A percentile compares a stretch with the other conserved stretches of the same genome.
Evolutionary conservation across 2,888 invertebrate genomes (phyloP).

Genomic region (Tipula lateralis): DNA sequence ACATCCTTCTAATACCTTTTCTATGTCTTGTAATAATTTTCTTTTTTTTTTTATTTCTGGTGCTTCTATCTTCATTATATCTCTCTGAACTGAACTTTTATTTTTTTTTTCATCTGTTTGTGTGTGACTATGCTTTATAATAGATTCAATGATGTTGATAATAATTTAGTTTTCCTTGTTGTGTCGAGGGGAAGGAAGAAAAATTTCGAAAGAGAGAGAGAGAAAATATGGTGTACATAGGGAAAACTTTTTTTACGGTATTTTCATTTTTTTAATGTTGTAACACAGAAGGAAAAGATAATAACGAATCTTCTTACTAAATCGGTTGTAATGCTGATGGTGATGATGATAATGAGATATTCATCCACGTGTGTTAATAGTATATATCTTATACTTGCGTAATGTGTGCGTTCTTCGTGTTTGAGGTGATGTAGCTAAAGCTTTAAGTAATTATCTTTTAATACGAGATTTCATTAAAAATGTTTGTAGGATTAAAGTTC

Average conservation of each 20-base stretch:
- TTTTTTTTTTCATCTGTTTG: background rate
- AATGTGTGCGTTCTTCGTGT: background rate
- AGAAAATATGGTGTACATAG: background rate
- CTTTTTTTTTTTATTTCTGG: background rate
- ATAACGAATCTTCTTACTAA: slow-evolving; percentile 11
- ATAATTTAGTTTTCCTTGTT: slow-evolving; percentile 1
- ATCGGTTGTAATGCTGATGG: slow-evolving; percentile 7
- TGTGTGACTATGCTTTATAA: background rate
- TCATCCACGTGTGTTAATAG: slow-evolving; percentile 4
- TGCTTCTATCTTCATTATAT: background rate
- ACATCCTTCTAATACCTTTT: slow-evolving; percentile 19
- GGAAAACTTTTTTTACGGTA: background rate
- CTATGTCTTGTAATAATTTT: slow-evolving; percentile 15
- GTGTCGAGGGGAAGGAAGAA: background rate
- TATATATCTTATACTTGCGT: background rate
- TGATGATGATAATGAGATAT: slow-evolving; percentile 2
- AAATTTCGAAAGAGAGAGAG: background rate
- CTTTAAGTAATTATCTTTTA: background rate
- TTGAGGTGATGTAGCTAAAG: background rate
- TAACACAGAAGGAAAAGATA: background rate
- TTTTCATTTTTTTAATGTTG: background rate
- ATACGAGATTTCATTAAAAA: background rate
- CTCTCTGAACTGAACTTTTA: background rate
- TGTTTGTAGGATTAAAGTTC: background rate
- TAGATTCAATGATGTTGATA: slow-evolving; percentile 24